phyloP scores from a whole-genome alignment of 2,888 invertebrate species.

The Prenolepis imparis region DNA sequence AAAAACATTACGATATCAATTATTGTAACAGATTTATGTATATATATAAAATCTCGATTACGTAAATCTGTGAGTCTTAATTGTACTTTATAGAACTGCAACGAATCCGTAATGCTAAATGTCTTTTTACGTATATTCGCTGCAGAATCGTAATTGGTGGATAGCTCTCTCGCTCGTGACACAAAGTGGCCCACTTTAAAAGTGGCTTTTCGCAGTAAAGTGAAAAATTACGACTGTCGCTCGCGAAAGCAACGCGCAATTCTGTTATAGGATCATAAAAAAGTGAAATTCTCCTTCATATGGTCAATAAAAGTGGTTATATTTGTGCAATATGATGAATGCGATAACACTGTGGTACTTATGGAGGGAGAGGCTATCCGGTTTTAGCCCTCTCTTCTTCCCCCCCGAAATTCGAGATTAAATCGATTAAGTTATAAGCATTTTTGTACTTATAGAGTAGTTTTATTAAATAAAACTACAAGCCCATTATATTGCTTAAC shows the following conservation, averaged over 20 bases:
- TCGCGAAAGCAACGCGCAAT: constrained; percentile 32
- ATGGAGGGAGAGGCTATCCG: no score
- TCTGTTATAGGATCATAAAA: constrained; percentile 22
- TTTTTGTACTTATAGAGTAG: no score
- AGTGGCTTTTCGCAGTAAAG: constrained; percentile 36
- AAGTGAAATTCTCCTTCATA: constrained; percentile 30
- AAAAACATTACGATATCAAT: no score
- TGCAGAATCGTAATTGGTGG: constrained; percentile 32
- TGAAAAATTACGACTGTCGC: constrained; percentile 47
- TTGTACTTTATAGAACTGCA: background rate
- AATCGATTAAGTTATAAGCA: no score
- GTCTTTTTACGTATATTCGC: constrained; percentile 25
- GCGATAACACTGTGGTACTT: background rate
- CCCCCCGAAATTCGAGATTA: no score
- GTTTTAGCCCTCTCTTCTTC: no score
- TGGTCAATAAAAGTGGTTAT: constrained; percentile 19
- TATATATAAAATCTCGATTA: constrained; percentile 22
- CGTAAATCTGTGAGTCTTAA: constrained; percentile 2
- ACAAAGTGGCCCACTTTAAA: constrained; percentile 9
- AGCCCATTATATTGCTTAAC: no score
- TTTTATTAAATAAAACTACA: no score
- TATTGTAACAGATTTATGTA: background rate
- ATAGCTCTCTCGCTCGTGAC: background rate
- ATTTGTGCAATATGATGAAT: constrained; percentile 6
- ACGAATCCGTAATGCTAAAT: constrained; percentile 36